Evolutionary conservation across 2,888 invertebrate genomes (phyloP).

Genomic region (Linnaemya tessellans): DNA sequence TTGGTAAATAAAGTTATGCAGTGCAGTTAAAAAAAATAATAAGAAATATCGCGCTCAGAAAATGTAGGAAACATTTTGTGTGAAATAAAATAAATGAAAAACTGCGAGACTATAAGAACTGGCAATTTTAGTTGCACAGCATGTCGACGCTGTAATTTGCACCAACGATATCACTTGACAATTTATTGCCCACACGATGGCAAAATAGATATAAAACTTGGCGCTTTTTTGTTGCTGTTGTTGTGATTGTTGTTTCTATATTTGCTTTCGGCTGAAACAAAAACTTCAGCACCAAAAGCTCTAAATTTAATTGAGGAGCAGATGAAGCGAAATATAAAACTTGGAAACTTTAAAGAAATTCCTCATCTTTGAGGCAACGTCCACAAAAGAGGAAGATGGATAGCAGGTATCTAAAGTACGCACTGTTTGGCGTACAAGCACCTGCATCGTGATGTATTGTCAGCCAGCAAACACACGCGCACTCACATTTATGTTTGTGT

Average conservation of each 20-base stretch:
- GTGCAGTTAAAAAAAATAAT: conserved; percentile 38
- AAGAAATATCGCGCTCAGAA: conserved; percentile 44
- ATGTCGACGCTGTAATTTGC: conserved; percentile 73
- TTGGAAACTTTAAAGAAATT: conserved; percentile 55
- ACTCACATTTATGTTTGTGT: neutral
- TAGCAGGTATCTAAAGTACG: conserved; percentile 42
- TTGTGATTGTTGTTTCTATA: conserved; percentile 25
- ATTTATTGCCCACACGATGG: conserved; percentile 74
- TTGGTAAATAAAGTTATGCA: conserved; percentile 66
- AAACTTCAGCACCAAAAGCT: conserved; percentile 39
- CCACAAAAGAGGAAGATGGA: conserved; percentile 32
- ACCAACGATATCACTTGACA: conserved; percentile 73
- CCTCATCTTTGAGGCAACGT: conserved; percentile 40
- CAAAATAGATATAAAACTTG: conserved; percentile 50
- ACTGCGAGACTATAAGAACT: conserved; percentile 31
- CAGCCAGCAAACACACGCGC: conserved; percentile 30
- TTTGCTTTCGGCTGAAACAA: conserved; percentile 50
- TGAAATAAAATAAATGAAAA: conserved; percentile 29
- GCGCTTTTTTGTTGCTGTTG: neutral
- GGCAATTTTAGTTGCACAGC: conserved; percentile 71
- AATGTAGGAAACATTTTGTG: conserved; percentile 35
- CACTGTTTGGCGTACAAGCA: conserved; percentile 39
- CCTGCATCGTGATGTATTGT: conserved; percentile 64
- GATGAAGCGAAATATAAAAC: conserved; percentile 15
- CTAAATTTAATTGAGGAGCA: conserved; percentile 44